Percentiles rank a stretch among this genome's conserved stretches.
Conservation (phyloP, 2,797 vertebrate species). For the Smutsia gigantea region DNA sequence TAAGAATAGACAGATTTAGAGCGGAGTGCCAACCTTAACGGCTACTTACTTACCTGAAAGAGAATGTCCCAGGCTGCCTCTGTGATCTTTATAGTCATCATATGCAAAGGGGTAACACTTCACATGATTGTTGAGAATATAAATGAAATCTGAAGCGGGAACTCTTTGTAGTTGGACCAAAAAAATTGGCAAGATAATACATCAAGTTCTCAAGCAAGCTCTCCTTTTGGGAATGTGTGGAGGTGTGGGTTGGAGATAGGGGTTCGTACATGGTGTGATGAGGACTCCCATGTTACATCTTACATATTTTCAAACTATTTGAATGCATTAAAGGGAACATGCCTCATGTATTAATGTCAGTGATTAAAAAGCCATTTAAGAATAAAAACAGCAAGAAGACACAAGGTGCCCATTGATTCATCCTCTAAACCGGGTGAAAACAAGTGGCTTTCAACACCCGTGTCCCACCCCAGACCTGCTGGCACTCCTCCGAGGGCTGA, state of each 20-base stretch:
- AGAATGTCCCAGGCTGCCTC: background rate
- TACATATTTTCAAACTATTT: background rate
- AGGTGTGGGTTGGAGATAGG: rapidly evolving
- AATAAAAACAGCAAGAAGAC: background rate
- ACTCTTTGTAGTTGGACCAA: background rate
- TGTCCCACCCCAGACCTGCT: background rate
- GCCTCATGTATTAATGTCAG: background rate
- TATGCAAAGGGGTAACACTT: background rate
- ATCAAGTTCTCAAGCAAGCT: background rate
- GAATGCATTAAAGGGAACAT: background rate
- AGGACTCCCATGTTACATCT: background rate
- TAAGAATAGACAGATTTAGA: background rate
- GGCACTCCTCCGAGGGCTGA: background rate
- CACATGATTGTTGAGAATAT: background rate
- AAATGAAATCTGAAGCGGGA: background rate
- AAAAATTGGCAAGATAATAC: background rate
- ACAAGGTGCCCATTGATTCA: background rate
- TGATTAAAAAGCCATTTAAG: background rate
- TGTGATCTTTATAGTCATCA: background rate
- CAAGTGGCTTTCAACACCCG: background rate
- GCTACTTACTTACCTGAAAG: background rate
- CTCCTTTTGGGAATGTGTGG: background rate
- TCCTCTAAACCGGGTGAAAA: background rate
- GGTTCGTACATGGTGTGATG: rapidly evolving
- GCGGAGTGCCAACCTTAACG: background rate